Evolutionary conservation across 2,797 vertebrate species (phyloP).

Genomic region (Rhabdomys pumilio): DNA sequence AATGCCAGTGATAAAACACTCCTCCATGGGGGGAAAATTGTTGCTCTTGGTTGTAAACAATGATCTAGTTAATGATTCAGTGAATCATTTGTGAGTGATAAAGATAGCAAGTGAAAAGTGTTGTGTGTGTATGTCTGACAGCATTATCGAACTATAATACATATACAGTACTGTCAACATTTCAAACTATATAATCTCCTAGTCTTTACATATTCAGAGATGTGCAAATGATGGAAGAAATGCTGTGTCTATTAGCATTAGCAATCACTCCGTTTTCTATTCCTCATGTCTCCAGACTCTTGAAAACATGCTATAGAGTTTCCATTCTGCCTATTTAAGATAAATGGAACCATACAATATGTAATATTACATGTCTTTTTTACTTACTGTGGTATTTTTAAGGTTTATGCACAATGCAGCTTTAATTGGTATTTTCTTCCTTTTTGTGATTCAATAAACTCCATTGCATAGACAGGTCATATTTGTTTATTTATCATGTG

Average conservation of each 20-base stretch:
- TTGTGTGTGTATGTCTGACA: neutral
- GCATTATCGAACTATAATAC: conserved; percentile 58
- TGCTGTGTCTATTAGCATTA: neutral
- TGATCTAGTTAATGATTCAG: conserved; percentile 54
- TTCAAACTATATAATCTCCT: conserved; percentile 57
- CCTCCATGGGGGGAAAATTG: neutral
- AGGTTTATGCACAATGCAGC: neutral
- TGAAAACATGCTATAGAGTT: conserved; percentile 6
- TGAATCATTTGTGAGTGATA: conserved; percentile 65
- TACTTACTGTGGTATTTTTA: neutral
- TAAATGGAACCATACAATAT: neutral
- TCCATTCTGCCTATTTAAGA: neutral
- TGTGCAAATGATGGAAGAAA: conserved; percentile 7
- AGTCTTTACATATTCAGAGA: neutral
- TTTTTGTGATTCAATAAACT: conserved; percentile 19
- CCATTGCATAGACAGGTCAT: neutral
- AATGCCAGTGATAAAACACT: conserved; percentile 64
- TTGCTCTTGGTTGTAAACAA: conserved; percentile 63
- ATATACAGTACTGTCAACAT: neutral
- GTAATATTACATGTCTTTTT: neutral
- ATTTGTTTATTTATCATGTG: neutral
- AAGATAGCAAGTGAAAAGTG: conserved; percentile 16
- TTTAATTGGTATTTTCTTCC: neutral
- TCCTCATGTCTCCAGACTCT: neutral
- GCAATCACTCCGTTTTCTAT: neutral